Conservation (phyloP, 2,797 vertebrate species). For the Parauchenoglanis punctatus region DNA sequence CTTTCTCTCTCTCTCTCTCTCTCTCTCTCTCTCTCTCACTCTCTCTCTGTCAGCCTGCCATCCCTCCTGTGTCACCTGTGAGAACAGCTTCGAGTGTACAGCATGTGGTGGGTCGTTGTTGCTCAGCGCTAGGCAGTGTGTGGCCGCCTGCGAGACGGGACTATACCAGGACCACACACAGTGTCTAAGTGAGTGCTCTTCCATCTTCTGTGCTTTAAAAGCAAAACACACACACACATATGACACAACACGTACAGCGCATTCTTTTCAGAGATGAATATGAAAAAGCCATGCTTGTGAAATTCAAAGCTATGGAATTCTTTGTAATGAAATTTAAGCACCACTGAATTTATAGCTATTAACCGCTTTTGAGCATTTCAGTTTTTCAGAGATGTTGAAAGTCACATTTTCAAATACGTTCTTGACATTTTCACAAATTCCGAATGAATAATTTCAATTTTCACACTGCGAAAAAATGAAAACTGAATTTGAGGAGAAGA, state of each 20-base stretch:
- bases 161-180: constrained; percentile 76
- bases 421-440: neutral
- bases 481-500: too few relatives aligned
- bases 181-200: constrained; percentile 80
- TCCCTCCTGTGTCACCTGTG: constrained; percentile 80
- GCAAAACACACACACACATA: neutral
- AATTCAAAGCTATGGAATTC: neutral
- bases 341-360: neutral
- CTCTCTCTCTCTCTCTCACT: neutral
- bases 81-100: constrained; percentile 78
- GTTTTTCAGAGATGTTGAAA: neutral
- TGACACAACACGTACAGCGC: neutral
- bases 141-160: constrained; percentile 78
- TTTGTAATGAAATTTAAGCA: too few relatives aligned
- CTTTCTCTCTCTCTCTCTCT: neutral
- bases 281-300: neutral
- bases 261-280: constrained; percentile 6
- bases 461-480: neutral
- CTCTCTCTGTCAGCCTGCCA: constrained; percentile 78
- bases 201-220: constrained; percentile 2
- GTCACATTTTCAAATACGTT: neutral
- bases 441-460: neutral
- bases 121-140: constrained; percentile 77
- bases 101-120: constrained; percentile 76
- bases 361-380: neutral